Evolutionary conservation across 2,797 vertebrate genomes (phyloP), one percentile per base, ranked within the genome.

Genomic region (Ctenopoma multispine): DNA sequence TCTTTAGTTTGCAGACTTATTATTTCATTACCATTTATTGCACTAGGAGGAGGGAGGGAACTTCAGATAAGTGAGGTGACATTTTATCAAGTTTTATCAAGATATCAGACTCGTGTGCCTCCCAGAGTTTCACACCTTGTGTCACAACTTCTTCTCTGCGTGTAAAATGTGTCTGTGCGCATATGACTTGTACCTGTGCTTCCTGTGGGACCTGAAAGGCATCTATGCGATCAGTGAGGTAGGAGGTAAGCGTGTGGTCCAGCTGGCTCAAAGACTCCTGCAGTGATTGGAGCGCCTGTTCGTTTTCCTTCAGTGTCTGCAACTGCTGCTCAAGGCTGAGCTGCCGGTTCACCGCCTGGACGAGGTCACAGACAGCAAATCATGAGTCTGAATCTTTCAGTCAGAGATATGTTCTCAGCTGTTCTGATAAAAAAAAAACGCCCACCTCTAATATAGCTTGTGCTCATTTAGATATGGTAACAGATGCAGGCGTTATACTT

Each of bases 201-300:
- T 99, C 97, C 81, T 97, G 95, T 0, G 97, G 97, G 61, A 98
- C 94, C 82, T 98, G 97, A 83, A 97, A 96, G 61, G 98, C 98
- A 48, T 99, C 98, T 18, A 99, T 70, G 62, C 96, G 95, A 44
- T 99, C 97, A 0, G 98, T 99, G 84, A 99, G 92, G 87, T 99
- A 99, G 0, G 96, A 96, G 0, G 97, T 97, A 49, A 99, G 95
- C 0, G 94, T 97, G 79, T 96, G 96, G 80, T 99, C 98, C 84
- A 99, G 92, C 71, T 96, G 96, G 38, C 81, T 90, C 59, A 99
- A 92, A 55, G 95, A 95, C 72, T 97, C 97, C 81, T 97, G 96
- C 77, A 99, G 90, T 12, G 94, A 89, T 29, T 97, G 95, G 40
- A 99, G 91, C 60, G 93, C 92, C 82, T 95, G 94, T 23, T 98